Percentiles rank a stretch among this genome's conserved stretches.
These are phyloP conservation scores for Gymnoscopelus microlampas DNA, from an alignment of 2,797 vertebrate genomes.

Conservation along the genomic window DNA sequence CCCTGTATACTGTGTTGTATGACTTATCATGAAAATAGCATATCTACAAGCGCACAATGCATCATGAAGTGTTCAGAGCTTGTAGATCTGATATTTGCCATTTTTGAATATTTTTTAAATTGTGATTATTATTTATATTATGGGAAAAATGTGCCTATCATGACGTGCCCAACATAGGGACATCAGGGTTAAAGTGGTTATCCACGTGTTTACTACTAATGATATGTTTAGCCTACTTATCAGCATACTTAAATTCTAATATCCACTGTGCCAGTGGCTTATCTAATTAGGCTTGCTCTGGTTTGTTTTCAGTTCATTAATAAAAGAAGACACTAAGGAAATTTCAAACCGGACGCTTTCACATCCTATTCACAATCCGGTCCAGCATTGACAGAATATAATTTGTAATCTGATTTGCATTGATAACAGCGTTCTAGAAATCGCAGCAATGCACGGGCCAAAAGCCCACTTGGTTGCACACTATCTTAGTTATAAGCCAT, in stretches of 20 bases:
- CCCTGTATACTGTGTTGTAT: too few relatives aligned
- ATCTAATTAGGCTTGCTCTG: conserved; percentile 5
- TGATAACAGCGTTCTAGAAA: conserved; percentile 1
- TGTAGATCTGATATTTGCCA: too few relatives aligned
- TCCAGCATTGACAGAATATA: neutral
- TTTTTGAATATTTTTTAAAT: too few relatives aligned
- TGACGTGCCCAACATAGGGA: too few relatives aligned
- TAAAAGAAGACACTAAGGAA: neutral
- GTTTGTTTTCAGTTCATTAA: neutral
- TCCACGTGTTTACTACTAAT: neutral
- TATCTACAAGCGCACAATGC: too few relatives aligned
- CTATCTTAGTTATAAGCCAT: conserved; percentile 9
- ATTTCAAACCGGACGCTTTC: neutral
- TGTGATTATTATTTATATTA: too few relatives aligned
- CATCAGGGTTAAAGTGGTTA: too few relatives aligned
- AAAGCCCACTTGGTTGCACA: conserved; percentile 1
- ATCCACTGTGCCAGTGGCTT: neutral
- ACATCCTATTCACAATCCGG: neutral
- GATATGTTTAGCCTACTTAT: neutral
- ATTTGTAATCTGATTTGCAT: neutral
- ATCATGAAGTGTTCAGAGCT: too few relatives aligned
- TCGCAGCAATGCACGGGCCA: neutral
- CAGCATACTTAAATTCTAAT: neutral
- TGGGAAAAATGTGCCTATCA: too few relatives aligned
- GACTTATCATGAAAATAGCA: too few relatives aligned